phyloP scores from a whole-genome alignment of 1,140 invertebrate genomes.

The Coptotermes formosanus region DNA sequence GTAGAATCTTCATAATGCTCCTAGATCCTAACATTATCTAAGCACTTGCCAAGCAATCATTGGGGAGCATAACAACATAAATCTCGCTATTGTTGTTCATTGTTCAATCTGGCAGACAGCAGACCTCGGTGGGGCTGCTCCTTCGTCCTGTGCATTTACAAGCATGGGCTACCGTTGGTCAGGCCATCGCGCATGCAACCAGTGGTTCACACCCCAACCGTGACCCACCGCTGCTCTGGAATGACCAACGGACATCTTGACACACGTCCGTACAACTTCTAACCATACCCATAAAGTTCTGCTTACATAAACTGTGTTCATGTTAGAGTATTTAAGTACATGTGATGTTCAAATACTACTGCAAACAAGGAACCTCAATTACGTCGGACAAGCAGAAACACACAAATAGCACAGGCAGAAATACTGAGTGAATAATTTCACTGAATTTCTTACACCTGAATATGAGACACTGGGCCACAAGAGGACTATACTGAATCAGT shows the following conservation, averaged over 20 bases:
- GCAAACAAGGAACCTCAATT: too few species aligned
- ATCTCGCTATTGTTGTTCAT: conserved; percentile 14
- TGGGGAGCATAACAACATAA: background rate
- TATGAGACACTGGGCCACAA: too few species aligned
- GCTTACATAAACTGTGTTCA: background rate
- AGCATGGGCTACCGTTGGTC: conserved; percentile 37
- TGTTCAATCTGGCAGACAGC: conserved; percentile 11
- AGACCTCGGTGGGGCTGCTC: conserved; percentile 26
- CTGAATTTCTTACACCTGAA: too few species aligned
- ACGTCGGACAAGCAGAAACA: too few species aligned
- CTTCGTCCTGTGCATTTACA: conserved; percentile 28
- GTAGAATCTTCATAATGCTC: background rate
- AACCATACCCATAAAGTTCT: conserved; percentile 14
- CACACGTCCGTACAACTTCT: conserved; percentile 31
- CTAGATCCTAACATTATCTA: background rate
- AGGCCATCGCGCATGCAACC: conserved; percentile 37
- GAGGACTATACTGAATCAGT: too few species aligned
- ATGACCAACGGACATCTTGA: conserved; percentile 36
- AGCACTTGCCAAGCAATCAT: background rate
- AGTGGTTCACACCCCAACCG: conserved; percentile 39
- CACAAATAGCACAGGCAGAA: too few species aligned
- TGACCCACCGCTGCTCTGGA: conserved; percentile 40
- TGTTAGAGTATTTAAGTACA: background rate
- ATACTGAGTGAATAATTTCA: too few species aligned
- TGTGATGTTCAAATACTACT: background rate